These are phyloP conservation scores for Adelphocoris suturalis DNA, from an alignment of 2,888 invertebrate species.

Conservation along the genomic window DNA sequence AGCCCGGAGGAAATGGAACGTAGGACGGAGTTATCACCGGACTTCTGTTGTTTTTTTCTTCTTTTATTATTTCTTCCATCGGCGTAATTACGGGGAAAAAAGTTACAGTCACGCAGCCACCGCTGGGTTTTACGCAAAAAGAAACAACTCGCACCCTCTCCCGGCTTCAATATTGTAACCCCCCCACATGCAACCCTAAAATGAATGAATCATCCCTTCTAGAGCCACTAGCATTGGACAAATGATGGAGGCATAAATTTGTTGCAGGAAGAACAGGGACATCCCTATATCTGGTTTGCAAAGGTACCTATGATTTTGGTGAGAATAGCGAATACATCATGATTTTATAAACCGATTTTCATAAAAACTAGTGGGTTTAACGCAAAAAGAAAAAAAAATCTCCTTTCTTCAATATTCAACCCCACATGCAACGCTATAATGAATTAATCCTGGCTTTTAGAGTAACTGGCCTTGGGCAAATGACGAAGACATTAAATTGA, in stretches of 20 bases:
- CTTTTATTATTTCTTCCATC: background rate
- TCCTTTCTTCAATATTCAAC: too few relatives aligned
- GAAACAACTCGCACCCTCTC: background rate
- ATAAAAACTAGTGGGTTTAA: too few relatives aligned
- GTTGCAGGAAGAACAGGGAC: too few relatives aligned
- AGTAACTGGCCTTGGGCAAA: too few relatives aligned
- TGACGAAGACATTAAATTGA: too few relatives aligned
- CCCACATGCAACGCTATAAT: too few relatives aligned
- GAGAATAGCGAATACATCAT: too few relatives aligned
- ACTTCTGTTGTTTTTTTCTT: constrained; percentile 14
- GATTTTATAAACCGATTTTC: too few relatives aligned
- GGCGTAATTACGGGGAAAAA: constrained; percentile 4
- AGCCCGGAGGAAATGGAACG: constrained; percentile 44
- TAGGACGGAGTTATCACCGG: constrained; percentile 10
- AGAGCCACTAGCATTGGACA: background rate
- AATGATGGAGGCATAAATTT: background rate
- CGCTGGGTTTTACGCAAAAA: constrained; percentile 11
- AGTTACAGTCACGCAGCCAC: constrained; percentile 2
- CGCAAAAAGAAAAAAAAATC: too few relatives aligned
- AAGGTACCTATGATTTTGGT: too few relatives aligned
- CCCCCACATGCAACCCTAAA: background rate
- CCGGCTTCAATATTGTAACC: background rate
- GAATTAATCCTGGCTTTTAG: too few relatives aligned
- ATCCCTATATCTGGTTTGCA: too few relatives aligned
- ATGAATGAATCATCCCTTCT: background rate